Conservation (phyloP, 2,888 invertebrate genomes). For the Tanaodytes sp. region DNA sequence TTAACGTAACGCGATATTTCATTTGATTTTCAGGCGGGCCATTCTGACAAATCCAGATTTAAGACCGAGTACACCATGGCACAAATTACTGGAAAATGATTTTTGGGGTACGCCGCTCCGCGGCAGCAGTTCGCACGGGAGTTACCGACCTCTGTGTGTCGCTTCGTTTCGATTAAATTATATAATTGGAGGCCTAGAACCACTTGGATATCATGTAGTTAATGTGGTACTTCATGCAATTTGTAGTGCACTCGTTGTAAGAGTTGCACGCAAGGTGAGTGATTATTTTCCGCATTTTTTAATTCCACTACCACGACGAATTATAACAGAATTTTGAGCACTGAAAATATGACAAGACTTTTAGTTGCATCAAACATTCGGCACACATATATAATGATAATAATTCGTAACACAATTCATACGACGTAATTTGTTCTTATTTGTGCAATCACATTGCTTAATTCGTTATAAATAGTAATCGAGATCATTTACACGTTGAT, state of each 20-base stretch:
- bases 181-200: constrained; percentile 83
- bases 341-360: background rate
- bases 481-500: too few relatives aligned
- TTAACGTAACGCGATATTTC: too few relatives aligned
- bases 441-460: too few relatives aligned
- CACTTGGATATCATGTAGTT: constrained; percentile 88
- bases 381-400: too few relatives aligned
- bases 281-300: background rate
- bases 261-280: constrained; percentile 80
- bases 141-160: constrained; percentile 94
- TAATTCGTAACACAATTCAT: too few relatives aligned
- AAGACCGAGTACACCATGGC: constrained; percentile 86
- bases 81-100: constrained; percentile 89
- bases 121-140: constrained; percentile 96
- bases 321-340: too few relatives aligned
- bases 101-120: constrained; percentile 98
- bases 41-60: constrained; percentile 96
- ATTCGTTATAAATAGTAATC: too few relatives aligned
- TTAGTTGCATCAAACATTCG: background rate
- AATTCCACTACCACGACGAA: background rate
- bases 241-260: constrained; percentile 87
- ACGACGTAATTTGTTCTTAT: too few relatives aligned
- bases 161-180: constrained; percentile 90
- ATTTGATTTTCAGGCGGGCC: constrained; percentile 88
- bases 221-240: constrained; percentile 90